These are phyloP conservation scores for Marcusenius ussheri DNA, from an alignment of 2,113 vertebrate genomes.

Conservation along the genomic window DNA sequence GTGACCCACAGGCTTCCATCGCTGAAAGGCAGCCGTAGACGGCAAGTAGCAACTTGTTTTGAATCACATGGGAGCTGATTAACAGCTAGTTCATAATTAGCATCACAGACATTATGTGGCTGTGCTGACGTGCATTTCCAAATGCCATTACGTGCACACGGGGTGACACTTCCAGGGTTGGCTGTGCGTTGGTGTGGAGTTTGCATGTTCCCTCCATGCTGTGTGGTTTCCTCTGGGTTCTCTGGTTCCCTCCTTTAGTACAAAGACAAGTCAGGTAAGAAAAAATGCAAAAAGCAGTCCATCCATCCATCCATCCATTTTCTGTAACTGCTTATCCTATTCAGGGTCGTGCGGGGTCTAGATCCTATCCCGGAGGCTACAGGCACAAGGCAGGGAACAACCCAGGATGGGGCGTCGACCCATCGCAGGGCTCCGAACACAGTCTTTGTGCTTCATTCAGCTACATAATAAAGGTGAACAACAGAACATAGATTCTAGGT, in stretches of 20 bases:
- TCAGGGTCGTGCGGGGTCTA: too few relatives aligned
- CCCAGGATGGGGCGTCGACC: too few relatives aligned
- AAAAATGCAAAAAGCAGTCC: not conserved
- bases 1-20: not conserved
- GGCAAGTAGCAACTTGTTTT: not conserved
- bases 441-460: not conserved
- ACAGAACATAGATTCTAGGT: not conserved
- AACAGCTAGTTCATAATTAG: not conserved
- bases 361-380: too few relatives aligned
- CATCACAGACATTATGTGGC: not conserved
- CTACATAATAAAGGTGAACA: not conserved
- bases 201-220: not conserved
- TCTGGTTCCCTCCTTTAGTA: not conserved
- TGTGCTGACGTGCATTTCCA: not conserved
- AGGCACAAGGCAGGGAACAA: too few relatives aligned
- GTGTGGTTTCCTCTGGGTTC: not conserved
- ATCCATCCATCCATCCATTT: too few relatives aligned
- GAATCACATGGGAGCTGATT: not conserved
- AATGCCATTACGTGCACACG: not conserved
- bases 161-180: not conserved
- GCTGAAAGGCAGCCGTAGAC: not conserved
- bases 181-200: not conserved
- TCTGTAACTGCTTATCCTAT: too few relatives aligned
- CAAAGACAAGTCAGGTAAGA: not conserved
- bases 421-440: not conserved